These are phyloP conservation scores for Nipponacmea schrenckii DNA, from an alignment of 2,888 invertebrate species.

Conservation along the genomic window DNA sequence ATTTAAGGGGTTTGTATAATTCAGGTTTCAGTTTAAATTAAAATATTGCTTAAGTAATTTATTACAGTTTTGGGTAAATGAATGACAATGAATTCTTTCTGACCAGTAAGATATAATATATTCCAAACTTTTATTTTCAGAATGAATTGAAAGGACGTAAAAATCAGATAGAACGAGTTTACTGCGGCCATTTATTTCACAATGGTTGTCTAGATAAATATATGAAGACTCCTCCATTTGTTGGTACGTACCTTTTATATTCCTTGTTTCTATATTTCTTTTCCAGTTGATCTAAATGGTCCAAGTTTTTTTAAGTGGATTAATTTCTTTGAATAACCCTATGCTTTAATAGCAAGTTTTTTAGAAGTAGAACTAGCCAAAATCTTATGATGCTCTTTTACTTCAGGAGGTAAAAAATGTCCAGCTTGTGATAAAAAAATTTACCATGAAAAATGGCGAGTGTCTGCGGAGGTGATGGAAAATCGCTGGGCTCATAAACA, in stretches of 20 bases:
- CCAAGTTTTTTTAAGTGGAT: too few relatives aligned
- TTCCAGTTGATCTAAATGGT: too few relatives aligned
- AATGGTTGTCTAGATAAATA: constrained; percentile 76
- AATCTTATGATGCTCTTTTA: not conserved
- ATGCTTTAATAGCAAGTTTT: too few relatives aligned
- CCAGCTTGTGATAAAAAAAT: constrained; percentile 75
- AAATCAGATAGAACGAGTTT: constrained; percentile 76
- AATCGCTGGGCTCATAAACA: constrained; percentile 83
- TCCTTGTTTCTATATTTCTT: too few relatives aligned
- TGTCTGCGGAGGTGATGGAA: constrained; percentile 78
- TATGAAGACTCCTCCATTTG: constrained; percentile 80
- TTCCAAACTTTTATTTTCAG: constrained; percentile 66
- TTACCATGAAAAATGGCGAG: constrained; percentile 80
- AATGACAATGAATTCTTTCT: too few relatives aligned
- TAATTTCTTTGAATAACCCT: too few relatives aligned
- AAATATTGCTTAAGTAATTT: too few relatives aligned
- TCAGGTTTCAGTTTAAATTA: too few relatives aligned
- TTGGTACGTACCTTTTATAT: constrained; percentile 66
- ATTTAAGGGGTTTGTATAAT: too few relatives aligned
- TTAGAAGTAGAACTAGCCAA: too few relatives aligned
- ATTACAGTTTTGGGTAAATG: too few relatives aligned
- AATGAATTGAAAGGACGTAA: constrained; percentile 72
- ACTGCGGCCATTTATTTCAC: constrained; percentile 81
- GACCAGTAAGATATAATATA: too few relatives aligned
- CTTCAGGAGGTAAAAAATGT: constrained; percentile 77